phyloP scores from a whole-genome alignment of 1,140 invertebrate species.

The Anastatus disparis region DNA sequence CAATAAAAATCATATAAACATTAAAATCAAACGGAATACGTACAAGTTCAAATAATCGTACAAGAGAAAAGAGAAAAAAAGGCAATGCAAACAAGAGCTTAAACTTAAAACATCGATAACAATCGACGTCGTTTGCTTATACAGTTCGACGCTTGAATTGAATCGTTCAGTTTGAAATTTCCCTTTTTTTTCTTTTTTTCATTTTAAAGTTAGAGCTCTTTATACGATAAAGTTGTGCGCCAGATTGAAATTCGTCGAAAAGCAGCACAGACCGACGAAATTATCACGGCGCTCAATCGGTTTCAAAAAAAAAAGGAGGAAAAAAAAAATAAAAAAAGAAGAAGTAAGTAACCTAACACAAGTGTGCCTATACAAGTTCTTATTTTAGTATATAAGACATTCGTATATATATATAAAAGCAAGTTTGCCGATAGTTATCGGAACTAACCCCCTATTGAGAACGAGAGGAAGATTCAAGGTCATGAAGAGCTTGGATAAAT shows the following conservation, averaged over 20 bases:
- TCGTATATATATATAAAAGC: neutral
- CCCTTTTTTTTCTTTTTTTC: no score
- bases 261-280: constrained; percentile 10
- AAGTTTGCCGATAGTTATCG: neutral
- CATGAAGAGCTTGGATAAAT: no score
- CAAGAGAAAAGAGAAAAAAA: neutral
- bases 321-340: constrained; percentile 53
- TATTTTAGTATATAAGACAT: neutral
- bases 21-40: neutral
- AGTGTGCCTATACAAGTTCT: neutral
- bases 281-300: constrained; percentile 37
- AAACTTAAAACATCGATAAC: neutral
- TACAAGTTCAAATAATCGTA: neutral
- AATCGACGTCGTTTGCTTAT: no score
- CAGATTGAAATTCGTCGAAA: constrained; percentile 15
- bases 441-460: neutral
- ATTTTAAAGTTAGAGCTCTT: neutral
- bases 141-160: neutral
- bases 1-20: neutral
- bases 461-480: neutral
- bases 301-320: constrained; percentile 29
- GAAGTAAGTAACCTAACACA: constrained; percentile 38
- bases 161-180: constrained; percentile 10
- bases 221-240: constrained; percentile 11
- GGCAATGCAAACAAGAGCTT: neutral